These are phyloP conservation scores for Nannoperca obscura DNA, from an alignment of 2,797 vertebrate genomes.

Conservation along the genomic window DNA sequence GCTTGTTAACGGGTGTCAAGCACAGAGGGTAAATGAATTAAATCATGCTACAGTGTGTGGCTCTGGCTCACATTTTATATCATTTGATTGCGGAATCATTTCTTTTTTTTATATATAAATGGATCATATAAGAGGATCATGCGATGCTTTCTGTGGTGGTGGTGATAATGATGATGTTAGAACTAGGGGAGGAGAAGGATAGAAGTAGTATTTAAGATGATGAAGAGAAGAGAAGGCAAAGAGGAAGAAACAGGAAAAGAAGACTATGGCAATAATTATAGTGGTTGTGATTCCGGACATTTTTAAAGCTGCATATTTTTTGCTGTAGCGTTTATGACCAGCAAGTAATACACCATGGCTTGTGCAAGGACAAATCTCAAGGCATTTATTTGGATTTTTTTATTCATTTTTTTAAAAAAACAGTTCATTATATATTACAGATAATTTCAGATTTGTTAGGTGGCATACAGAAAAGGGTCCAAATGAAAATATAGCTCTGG, in stretches of 20 bases:
- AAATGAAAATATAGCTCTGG: background rate
- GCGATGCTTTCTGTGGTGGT: slow-evolving; percentile 10
- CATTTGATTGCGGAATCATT: background rate
- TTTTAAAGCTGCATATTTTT: slow-evolving; percentile 12
- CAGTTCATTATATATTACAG: slow-evolving; percentile 19
- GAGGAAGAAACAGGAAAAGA: background rate
- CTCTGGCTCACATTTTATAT: background rate
- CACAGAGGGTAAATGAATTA: background rate
- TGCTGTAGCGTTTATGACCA: background rate
- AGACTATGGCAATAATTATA: background rate
- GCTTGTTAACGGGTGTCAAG: slow-evolving; percentile 3
- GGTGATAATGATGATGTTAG: slow-evolving; percentile 6
- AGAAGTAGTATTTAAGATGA: background rate
- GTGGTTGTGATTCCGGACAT: background rate
- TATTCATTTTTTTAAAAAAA: slow-evolving; percentile 3
- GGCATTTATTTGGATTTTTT: slow-evolving; percentile 25
- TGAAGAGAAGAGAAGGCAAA: background rate
- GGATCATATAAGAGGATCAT: background rate
- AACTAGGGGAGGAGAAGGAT: background rate
- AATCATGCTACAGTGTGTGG: background rate
- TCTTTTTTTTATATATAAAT: background rate
- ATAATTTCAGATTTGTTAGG: background rate
- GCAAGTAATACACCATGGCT: background rate
- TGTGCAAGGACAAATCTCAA: background rate
- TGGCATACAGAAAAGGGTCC: background rate